Evolutionary conservation across 2,113 vertebrate species (phyloP), one percentile per base, ranked within the genome.

Genomic region (Puntigrus tetrazona): DNA sequence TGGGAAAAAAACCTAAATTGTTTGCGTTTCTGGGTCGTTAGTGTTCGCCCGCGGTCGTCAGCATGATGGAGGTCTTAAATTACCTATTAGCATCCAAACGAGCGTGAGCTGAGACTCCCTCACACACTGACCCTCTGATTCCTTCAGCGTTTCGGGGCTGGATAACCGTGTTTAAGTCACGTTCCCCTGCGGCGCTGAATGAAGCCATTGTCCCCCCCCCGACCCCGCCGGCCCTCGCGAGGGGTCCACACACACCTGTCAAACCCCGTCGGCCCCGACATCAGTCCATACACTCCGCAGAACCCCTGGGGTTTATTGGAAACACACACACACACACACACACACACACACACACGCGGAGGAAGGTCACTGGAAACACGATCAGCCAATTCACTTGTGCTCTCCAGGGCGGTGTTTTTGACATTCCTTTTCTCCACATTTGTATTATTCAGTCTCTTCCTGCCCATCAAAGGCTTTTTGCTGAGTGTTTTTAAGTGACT

Each of bases 231-330:
- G 69, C 20, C 27, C 61, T 55, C 55, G 10, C 22, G 36, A 73
- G 81, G 41, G 75, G 70, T 86, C 78, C 76, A 76, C 87, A 76
- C 84, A 84, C 73, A 52, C 81, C 77, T 88, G 87, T 88, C 87
- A 86, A 77, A 79, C 82, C 61, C 41, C 31, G 67, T 88, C 85
- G 70, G 11, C n/a, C 55, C 34, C 5, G 31, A 75, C 76, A 80
- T 88, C 83, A 77, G 14, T 83, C 76, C 36, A 61, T 63, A 86
- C 79, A 86, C 69, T 38, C 83, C 70, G 45, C 83, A 83, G 79
- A 85, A 29, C 79, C 75, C 59, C 13, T 73, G 75, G 31, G 82
- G 78, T 74, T 88, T 86, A 88, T 88, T 86, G 43, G 63, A 86
- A 73, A 86, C 85, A 88, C 82, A 67, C 59, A 9, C 14, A 45